Conservation (phyloP, 1,140 invertebrate species). For the Leptonema lineaticorne region DNA sequence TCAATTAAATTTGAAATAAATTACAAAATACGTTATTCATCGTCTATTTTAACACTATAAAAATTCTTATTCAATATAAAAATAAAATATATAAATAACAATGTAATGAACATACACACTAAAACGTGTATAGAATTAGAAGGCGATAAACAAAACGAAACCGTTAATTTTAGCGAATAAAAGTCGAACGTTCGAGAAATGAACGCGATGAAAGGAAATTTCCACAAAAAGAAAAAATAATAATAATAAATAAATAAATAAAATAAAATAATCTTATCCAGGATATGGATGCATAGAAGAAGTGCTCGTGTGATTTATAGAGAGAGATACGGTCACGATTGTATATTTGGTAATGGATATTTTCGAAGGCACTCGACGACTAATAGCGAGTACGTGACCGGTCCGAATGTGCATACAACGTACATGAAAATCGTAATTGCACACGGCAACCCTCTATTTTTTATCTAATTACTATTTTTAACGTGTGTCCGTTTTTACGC, state of each 20-base stretch:
- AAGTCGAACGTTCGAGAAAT: not conserved
- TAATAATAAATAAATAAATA: not conserved
- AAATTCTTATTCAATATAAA: too few relatives aligned
- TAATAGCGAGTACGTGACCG: not conserved
- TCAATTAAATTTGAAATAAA: too few relatives aligned
- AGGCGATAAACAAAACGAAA: not conserved
- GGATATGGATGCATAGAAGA: too few relatives aligned
- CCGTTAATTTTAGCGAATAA: slow-evolving; percentile 6
- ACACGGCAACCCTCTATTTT: not conserved
- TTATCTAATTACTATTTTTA: slow-evolving; percentile 8
- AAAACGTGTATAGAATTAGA: too few relatives aligned
- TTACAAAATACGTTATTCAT: too few relatives aligned
- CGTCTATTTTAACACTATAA: too few relatives aligned
- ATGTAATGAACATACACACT: too few relatives aligned
- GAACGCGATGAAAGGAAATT: not conserved
- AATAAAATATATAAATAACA: too few relatives aligned
- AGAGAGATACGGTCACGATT: too few relatives aligned
- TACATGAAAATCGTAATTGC: not conserved
- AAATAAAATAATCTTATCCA: not conserved
- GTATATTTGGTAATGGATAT: not conserved
- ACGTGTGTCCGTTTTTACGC: not conserved
- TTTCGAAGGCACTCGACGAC: not conserved
- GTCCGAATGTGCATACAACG: not conserved
- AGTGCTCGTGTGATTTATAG: too few relatives aligned
- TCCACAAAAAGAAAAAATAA: not conserved